phyloP scores from a whole-genome alignment of 2,888 invertebrate genomes.

The Pristionchus fissidentatus region DNA sequence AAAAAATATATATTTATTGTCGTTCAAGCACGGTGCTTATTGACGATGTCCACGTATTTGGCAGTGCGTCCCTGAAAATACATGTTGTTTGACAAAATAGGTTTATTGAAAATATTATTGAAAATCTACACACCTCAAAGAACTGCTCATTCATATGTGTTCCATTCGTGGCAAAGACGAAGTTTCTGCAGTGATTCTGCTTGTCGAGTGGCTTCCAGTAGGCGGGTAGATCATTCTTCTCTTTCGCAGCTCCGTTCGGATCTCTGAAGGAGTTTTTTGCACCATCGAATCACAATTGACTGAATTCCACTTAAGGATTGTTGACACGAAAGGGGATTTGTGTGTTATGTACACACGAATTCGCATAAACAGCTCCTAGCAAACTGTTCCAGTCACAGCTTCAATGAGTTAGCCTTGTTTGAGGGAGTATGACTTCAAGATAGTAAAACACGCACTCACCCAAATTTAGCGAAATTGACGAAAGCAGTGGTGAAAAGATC shows the following conservation, averaged over 20 bases:
- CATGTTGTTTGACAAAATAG: background rate
- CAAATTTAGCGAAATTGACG: constrained; percentile 40
- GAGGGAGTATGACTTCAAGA: background rate
- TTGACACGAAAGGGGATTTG: no score
- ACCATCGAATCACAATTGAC: background rate
- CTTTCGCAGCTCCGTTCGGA: background rate
- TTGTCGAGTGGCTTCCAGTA: constrained; percentile 15
- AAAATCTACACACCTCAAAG: background rate
- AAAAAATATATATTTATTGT: no score
- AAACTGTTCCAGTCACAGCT: no score
- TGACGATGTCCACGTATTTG: constrained; percentile 1
- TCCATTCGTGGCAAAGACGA: background rate
- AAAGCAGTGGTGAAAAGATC: constrained; percentile 39
- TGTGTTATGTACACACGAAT: no score
- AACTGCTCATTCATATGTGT: constrained; percentile 5
- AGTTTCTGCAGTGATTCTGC: background rate
- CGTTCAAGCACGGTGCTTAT: background rate
- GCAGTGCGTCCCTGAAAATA: background rate
- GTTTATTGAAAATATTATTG: background rate
- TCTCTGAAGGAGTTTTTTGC: background rate
- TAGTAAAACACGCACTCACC: background rate
- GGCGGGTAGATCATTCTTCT: background rate
- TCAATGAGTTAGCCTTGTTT: background rate
- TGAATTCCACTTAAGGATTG: background rate
- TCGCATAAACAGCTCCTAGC: no score